A percentile compares a stretch with the other conserved stretches of the same genome.
Evolutionary conservation across 2,113 vertebrate genomes (phyloP).

Genomic region (chimpanzee (Pan troglodytes)): DNA sequence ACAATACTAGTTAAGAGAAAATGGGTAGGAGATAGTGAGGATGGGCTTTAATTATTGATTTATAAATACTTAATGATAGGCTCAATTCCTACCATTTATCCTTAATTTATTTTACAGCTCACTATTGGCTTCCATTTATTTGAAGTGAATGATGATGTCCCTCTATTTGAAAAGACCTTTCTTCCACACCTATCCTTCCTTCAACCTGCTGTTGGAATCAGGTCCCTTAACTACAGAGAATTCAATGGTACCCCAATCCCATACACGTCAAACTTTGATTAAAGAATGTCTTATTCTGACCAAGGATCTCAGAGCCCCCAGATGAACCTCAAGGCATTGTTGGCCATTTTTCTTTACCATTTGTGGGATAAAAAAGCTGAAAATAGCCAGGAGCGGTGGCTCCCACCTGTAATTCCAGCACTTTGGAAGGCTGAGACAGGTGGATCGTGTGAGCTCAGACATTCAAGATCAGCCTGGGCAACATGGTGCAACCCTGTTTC

Average conservation of each 20-base stretch:
- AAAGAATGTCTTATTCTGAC: background rate
- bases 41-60: background rate
- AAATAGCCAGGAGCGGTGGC: no score
- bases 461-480: no score
- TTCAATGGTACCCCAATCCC: background rate
- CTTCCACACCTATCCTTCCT: background rate
- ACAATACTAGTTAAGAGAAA: background rate
- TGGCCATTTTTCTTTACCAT: background rate
- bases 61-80: background rate
- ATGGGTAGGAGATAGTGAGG: background rate
- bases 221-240: background rate
- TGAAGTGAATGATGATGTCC: background rate
- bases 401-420: no score
- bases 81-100: background rate
- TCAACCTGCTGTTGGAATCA: background rate
- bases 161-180: background rate
- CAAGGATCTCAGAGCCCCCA: no score
- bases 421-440: no score
- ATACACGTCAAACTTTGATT: background rate
- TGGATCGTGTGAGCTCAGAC: no score
- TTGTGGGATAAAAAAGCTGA: background rate
- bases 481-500: no score
- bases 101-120: background rate
- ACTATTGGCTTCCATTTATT: background rate
- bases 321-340: background rate